Percentiles rank a stretch among this genome's conserved stretches.
phyloP scores from a whole-genome alignment of 2,888 invertebrate species.

The Pecten maximus region DNA sequence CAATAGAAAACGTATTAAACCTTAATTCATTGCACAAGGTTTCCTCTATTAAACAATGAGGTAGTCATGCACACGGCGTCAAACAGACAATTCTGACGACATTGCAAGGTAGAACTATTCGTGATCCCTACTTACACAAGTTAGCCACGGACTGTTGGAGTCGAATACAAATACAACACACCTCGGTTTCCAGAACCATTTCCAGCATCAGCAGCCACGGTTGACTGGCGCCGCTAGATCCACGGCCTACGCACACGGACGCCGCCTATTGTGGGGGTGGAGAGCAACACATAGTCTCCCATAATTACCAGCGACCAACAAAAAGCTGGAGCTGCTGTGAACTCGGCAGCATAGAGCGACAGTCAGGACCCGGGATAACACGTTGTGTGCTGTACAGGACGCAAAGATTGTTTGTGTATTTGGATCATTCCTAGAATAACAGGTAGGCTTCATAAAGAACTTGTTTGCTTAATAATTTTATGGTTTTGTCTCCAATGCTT shows the following conservation, averaged over 20 bases:
- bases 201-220: conserved; percentile 4
- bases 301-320: conserved; percentile 16
- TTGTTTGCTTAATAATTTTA: neutral
- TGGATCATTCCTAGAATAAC: neutral
- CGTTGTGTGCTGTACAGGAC: neutral
- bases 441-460: neutral
- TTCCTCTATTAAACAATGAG: neutral
- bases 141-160: neutral
- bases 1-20: neutral
- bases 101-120: neutral
- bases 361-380: neutral
- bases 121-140: neutral
- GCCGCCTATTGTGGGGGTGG: conserved; percentile 19
- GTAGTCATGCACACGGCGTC: neutral
- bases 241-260: neutral
- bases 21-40: neutral
- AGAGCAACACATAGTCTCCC: neutral
- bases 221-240: neutral
- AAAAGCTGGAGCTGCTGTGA: neutral
- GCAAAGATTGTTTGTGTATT: neutral
- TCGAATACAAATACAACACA: neutral
- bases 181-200: neutral
- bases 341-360: neutral
- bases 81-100: neutral
- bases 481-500: neutral